A percentile compares a stretch with the other conserved stretches of the same genome.
Conservation (phyloP, 2,797 vertebrate species). For the Podarcis siculus region DNA sequence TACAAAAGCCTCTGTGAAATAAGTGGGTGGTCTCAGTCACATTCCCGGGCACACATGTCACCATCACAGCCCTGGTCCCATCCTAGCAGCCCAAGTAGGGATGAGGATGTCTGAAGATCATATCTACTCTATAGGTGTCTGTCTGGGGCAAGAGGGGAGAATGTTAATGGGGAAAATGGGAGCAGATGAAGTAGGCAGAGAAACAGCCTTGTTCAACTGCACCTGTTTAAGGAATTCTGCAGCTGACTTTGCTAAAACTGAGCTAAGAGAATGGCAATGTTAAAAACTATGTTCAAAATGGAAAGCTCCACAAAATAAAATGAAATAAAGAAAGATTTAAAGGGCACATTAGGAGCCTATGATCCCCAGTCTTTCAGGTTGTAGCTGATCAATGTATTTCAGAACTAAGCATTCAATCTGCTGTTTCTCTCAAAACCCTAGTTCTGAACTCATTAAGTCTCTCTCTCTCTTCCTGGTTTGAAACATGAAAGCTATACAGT, state of each 20-base stretch:
- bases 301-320: neutral
- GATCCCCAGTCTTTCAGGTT: neutral
- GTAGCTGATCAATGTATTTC: neutral
- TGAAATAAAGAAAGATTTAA: rapidly evolving
- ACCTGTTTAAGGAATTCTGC: constrained; percentile 15
- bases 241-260: neutral
- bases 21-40: neutral
- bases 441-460: neutral
- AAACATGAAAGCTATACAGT: constrained; percentile 20
- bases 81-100: neutral
- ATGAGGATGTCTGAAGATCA: neutral
- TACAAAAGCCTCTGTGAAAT: neutral
- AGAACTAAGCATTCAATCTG: neutral
- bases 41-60: neutral
- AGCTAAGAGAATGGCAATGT: neutral
- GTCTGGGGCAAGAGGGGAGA: neutral
- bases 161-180: neutral
- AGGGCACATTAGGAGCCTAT: rapidly evolving
- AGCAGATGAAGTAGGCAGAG: neutral
- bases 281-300: neutral
- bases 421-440: rapidly evolving
- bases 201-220: neutral
- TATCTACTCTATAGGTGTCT: neutral
- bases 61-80: too few relatives aligned
- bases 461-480: neutral